phyloP scores from a whole-genome alignment of 2,888 invertebrate genomes.

The Leptopilina syphax region DNA sequence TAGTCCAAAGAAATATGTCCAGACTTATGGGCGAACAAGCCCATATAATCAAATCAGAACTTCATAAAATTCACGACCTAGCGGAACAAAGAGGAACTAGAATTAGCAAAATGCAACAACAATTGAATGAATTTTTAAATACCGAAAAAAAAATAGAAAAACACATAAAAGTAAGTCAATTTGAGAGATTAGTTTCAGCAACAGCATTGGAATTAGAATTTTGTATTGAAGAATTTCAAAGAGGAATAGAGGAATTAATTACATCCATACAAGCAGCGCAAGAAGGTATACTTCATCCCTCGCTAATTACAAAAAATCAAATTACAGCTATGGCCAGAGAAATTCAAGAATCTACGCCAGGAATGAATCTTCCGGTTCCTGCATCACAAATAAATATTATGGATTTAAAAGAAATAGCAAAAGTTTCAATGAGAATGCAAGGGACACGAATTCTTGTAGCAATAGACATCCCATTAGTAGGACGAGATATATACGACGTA shows the following conservation, averaged over 20 bases:
- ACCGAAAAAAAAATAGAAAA: not conserved
- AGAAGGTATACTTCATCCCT: not conserved
- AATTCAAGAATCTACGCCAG: not conserved
- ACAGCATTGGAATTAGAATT: not conserved
- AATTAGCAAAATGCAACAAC: not conserved
- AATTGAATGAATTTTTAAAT: not conserved
- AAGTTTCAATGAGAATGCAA: not conserved
- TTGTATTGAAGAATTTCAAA: constrained; percentile 1
- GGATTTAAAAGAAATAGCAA: no score
- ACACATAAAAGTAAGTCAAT: not conserved
- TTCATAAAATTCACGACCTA: not conserved
- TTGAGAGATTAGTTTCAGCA: not conserved
- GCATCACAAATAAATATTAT: not conserved
- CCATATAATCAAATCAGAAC: not conserved
- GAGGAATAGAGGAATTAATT: not conserved
- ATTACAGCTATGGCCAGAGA: not conserved
- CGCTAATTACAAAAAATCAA: not conserved
- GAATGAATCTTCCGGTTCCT: not conserved
- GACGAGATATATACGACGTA: not conserved
- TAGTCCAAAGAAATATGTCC: not conserved
- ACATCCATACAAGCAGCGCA: not conserved
- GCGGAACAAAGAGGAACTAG: not conserved
- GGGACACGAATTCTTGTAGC: not conserved
- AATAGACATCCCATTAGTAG: not conserved
- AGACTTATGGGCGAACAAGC: not conserved